Percentiles rank a stretch among this genome's conserved stretches.
These are phyloP conservation scores for Chloroceryle inda DNA, from an alignment of 2,797 vertebrate genomes.

Conservation along the genomic window DNA sequence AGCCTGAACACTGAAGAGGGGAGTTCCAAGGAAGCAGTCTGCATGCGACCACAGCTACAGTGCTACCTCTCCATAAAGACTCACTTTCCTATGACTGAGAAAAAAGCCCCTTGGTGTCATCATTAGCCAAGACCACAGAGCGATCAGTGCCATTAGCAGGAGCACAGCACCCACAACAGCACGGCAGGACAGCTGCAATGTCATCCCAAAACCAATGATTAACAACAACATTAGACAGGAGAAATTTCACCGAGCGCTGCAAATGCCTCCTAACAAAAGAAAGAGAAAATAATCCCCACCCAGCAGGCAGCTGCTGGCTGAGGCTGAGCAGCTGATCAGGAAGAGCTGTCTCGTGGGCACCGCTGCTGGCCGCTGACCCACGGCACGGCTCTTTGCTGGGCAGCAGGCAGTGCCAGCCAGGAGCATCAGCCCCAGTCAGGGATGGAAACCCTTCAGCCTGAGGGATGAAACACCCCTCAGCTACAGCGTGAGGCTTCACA, in stretches of 20 bases:
- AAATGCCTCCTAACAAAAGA: not conserved
- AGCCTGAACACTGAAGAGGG: not conserved
- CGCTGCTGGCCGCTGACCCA: not conserved
- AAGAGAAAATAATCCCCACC: not conserved
- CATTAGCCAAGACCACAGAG: not conserved
- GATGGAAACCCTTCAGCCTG: not conserved
- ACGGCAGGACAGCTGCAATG: not conserved
- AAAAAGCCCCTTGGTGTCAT: not conserved
- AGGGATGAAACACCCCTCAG: not conserved
- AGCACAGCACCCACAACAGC: not conserved
- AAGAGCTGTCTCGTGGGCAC: not conserved
- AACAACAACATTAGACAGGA: not conserved
- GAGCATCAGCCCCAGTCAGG: not conserved
- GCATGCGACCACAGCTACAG: not conserved
- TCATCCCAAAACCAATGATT: not conserved
- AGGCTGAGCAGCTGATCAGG: not conserved
- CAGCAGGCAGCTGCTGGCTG: not conserved
- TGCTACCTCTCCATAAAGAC: not conserved
- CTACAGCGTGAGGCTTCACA: not conserved
- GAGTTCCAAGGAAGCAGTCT: not conserved
- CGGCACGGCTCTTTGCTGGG: not conserved
- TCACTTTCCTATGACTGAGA: not conserved
- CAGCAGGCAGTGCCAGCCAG: not conserved
- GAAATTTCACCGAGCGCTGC: not conserved
- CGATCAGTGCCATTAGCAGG: fast-evolving